Evolutionary conservation across 1,140 invertebrate genomes (phyloP).

Genomic region (Anoplolepis gracilipes): DNA sequence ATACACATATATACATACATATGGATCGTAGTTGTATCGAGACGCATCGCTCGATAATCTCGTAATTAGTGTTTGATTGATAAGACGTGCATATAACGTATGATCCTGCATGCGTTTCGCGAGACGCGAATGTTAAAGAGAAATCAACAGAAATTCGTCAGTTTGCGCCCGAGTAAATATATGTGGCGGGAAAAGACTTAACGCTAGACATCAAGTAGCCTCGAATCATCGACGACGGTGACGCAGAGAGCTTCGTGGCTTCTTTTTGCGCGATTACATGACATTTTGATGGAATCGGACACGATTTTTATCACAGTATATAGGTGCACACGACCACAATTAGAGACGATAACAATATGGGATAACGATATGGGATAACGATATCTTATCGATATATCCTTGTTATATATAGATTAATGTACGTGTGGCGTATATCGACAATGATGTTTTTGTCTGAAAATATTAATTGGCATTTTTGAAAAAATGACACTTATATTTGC

Average conservation of each 20-base stretch:
- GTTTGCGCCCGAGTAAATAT: constrained; percentile 20
- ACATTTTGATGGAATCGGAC: constrained; percentile 24
- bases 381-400: too few relatives aligned
- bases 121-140: constrained; percentile 11
- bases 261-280: constrained; percentile 67
- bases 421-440: neutral
- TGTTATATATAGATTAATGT: constrained; percentile 21
- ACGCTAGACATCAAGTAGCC: constrained; percentile 67
- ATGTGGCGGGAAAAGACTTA: constrained; percentile 46
- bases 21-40: constrained; percentile 70
- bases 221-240: constrained; percentile 74
- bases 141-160: constrained; percentile 14
- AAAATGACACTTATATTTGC: constrained; percentile 31
- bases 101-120: constrained; percentile 48
- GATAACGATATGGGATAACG: neutral
- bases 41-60: constrained; percentile 61
- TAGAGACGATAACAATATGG: constrained; percentile 15
- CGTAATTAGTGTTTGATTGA: constrained; percentile 66
- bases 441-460: neutral
- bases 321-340: neutral
- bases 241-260: constrained; percentile 72
- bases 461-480: constrained; percentile 40
- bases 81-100: constrained; percentile 41
- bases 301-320: neutral
- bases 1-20: constrained; percentile 65